Percentiles rank a stretch among this genome's conserved stretches.
phyloP scores from a whole-genome alignment of 2,113 vertebrate genomes.

The Caloenas nicobarica region DNA sequence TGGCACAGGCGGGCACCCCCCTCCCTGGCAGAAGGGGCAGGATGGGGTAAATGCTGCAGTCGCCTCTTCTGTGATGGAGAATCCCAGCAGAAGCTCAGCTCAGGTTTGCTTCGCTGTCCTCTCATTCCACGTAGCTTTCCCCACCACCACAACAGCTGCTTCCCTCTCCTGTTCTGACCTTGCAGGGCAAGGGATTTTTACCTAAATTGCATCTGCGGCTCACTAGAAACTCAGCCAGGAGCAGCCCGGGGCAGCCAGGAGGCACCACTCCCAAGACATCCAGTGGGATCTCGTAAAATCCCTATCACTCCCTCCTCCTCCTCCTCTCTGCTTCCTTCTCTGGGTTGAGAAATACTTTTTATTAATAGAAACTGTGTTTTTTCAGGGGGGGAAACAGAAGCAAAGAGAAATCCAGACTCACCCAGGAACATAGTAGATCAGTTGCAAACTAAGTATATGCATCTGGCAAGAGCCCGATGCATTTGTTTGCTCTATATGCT shows the following conservation, averaged over 20 bases:
- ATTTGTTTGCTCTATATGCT: neutral
- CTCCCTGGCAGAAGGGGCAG: neutral
- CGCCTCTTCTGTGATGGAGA: neutral
- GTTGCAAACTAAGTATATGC: neutral
- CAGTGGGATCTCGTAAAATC: neutral
- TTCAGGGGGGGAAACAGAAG: neutral
- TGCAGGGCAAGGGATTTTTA: neutral
- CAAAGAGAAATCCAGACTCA: neutral
- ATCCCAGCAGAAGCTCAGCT: neutral
- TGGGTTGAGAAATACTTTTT: neutral
- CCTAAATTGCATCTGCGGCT: neutral
- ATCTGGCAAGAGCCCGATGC: neutral
- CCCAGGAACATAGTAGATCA: neutral
- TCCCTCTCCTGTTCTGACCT: neutral
- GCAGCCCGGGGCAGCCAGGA: neutral
- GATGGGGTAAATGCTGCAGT: neutral
- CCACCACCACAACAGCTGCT: neutral
- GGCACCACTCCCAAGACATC: neutral
- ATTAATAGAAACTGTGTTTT: neutral
- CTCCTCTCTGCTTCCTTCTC: neutral
- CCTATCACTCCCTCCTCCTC: neutral
- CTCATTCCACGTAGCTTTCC: neutral
- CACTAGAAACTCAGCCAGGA: neutral
- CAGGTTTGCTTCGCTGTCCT: neutral
- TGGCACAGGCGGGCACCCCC: neutral